Evolutionary conservation across 2,888 invertebrate species (phyloP).

Genomic region (Cistogaster globosa): DNA sequence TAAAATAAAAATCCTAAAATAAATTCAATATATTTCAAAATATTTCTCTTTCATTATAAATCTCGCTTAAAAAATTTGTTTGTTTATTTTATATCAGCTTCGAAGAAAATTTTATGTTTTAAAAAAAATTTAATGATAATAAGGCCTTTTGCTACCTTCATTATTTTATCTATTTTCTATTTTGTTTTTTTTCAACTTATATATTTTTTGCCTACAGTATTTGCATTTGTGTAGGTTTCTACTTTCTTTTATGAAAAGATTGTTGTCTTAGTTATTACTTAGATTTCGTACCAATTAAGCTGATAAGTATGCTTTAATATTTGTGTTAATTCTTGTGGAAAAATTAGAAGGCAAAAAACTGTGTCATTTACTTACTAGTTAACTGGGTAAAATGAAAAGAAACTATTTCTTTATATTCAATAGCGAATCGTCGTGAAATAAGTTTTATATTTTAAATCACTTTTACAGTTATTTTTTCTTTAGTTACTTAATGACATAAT

Average conservation of each 20-base stretch:
- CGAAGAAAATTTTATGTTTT: too few relatives aligned
- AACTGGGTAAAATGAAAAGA: not conserved
- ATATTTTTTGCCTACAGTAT: not conserved
- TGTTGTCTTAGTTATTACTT: not conserved
- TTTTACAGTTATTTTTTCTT: too few relatives aligned
- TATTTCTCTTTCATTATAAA: too few relatives aligned
- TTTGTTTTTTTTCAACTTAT: not conserved
- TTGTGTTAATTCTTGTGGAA: not conserved
- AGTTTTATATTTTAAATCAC: not conserved
- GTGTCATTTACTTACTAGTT: not conserved
- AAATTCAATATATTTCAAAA: too few relatives aligned
- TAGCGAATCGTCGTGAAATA: not conserved
- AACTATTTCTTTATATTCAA: not conserved
- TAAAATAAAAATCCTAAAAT: too few relatives aligned
- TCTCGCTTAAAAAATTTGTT: too few relatives aligned
- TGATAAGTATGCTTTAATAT: not conserved
- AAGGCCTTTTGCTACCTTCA: not conserved
- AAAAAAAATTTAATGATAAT: too few relatives aligned
- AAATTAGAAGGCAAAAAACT: not conserved
- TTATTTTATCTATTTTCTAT: not conserved
- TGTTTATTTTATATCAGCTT: too few relatives aligned
- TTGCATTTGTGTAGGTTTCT: too few relatives aligned
- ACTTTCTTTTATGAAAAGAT: too few relatives aligned
- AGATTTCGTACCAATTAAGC: not conserved
- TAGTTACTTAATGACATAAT: too few relatives aligned